These are phyloP conservation scores for Paradisaea rubra DNA, from an alignment of 2,113 vertebrate genomes.

Conservation along the genomic window DNA sequence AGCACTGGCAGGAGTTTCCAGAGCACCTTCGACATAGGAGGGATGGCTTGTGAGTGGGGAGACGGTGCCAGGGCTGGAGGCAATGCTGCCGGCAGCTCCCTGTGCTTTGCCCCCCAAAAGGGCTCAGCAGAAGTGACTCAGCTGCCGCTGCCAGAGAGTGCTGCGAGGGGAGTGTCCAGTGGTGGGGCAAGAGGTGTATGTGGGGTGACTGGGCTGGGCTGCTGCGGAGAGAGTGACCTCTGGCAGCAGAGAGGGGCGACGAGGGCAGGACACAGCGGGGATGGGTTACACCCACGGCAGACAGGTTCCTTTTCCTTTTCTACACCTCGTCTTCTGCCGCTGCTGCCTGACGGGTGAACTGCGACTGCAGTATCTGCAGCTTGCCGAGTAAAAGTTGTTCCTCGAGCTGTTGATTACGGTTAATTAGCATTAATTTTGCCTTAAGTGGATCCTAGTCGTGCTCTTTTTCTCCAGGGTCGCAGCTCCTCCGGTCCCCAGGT, in stretches of 20 bases:
- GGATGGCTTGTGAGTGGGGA: background rate
- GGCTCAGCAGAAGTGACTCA: background rate
- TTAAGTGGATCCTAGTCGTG: background rate
- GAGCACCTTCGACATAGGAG: background rate
- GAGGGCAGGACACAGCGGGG: background rate
- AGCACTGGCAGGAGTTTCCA: background rate
- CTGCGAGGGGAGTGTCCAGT: rapidly evolving
- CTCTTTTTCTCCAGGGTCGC: background rate
- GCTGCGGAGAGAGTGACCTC: background rate
- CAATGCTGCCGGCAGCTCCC: background rate
- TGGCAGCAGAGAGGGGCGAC: background rate
- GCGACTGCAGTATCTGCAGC: background rate
- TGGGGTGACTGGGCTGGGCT: background rate
- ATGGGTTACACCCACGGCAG: background rate
- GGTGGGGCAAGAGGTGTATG: background rate
- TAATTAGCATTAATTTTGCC: conserved; percentile 32
- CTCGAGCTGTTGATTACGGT: background rate
- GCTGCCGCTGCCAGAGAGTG: rapidly evolving
- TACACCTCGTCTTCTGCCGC: background rate
- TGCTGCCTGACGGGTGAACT: background rate
- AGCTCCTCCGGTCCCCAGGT: background rate
- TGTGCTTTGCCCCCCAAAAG: rapidly evolving
- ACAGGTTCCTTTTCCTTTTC: background rate
- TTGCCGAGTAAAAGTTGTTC: background rate
- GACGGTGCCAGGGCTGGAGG: background rate